Evolutionary conservation across 2,797 vertebrate species (phyloP).

Genomic region (Spheniscus humboldti): DNA sequence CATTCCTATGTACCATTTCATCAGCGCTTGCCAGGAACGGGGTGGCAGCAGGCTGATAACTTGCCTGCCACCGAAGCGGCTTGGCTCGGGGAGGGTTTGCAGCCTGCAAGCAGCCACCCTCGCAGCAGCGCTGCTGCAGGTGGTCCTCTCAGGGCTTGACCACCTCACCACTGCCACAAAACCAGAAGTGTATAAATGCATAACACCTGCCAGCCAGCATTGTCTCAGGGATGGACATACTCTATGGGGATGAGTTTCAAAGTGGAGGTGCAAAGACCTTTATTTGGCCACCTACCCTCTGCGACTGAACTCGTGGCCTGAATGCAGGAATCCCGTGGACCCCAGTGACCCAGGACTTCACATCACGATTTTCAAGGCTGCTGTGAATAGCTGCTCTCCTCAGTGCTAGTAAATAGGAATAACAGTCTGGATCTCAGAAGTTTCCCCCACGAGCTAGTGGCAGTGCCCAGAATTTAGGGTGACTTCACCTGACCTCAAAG

Average conservation of each 20-base stretch:
- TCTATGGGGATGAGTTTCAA: not conserved
- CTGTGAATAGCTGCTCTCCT: not conserved
- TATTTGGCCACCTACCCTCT: not conserved
- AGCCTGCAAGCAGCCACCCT: not conserved
- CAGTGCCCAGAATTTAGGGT: not conserved
- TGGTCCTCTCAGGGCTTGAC: too few species aligned
- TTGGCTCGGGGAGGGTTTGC: not conserved
- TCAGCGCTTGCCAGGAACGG: not conserved
- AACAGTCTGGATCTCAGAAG: not conserved
- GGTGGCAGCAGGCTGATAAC: not conserved
- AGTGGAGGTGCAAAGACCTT: not conserved
- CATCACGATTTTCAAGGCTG: not conserved
- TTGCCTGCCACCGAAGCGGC: accelerated
- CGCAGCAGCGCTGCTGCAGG: accelerated
- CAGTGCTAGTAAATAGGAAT: not conserved
- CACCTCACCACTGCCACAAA: not conserved
- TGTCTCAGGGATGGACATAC: not conserved
- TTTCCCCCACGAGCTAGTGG: not conserved
- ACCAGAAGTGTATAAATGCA: accelerated
- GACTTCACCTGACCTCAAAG: not conserved
- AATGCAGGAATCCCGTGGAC: not conserved
- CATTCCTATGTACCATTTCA: not conserved
- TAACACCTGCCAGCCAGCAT: not conserved
- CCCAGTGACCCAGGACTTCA: not conserved
- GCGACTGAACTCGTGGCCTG: not conserved